A percentile compares a stretch with the other conserved stretches of the same genome.
phyloP scores from a whole-genome alignment of 2,113 vertebrate genomes.

The Alaudala cheleensis region DNA sequence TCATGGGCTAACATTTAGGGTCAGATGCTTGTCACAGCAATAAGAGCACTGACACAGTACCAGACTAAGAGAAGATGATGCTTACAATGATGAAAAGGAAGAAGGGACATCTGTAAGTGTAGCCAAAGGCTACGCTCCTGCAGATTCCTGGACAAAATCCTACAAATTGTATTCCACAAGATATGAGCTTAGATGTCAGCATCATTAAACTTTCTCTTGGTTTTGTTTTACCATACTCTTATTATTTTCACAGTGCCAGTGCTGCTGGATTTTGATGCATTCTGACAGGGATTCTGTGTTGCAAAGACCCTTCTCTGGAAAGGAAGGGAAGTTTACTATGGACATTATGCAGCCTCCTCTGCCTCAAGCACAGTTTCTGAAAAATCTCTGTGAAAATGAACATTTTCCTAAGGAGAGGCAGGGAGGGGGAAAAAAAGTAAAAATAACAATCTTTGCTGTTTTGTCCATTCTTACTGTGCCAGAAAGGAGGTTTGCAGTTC shows the following conservation, averaged over 20 bases:
- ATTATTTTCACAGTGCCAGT: background rate
- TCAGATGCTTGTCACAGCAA: background rate
- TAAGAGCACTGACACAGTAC: background rate
- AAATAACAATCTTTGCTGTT: background rate
- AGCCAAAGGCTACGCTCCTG: background rate
- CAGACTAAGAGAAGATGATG: background rate
- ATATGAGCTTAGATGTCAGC: background rate
- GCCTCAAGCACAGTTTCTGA: background rate
- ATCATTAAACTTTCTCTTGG: background rate
- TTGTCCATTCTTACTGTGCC: background rate
- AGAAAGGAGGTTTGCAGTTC: background rate
- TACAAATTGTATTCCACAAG: background rate
- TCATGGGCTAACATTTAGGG: background rate
- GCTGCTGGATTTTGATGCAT: background rate
- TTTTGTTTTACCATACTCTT: background rate
- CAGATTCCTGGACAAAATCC: background rate
- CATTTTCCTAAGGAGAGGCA: background rate
- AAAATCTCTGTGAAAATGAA: background rate
- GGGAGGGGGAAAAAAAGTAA: fast-evolving
- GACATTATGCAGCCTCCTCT: background rate
- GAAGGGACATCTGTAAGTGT: background rate
- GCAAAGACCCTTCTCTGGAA: background rate
- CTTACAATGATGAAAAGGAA: background rate
- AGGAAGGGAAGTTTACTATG: background rate
- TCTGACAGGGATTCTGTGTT: background rate